Evolutionary conservation across 2,888 invertebrate genomes (phyloP).

Genomic region (Nysson spinosus): DNA sequence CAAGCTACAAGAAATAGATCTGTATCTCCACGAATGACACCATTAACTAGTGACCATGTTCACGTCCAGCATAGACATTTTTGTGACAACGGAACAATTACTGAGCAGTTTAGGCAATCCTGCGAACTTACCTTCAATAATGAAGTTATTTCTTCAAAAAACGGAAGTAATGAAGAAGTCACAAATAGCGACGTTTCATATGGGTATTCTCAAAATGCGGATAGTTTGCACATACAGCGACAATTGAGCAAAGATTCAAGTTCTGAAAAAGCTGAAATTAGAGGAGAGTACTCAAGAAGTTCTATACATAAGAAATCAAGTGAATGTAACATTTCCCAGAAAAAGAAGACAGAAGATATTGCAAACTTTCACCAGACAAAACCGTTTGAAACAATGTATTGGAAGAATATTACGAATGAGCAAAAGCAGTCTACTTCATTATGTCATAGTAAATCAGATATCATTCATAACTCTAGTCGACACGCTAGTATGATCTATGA

Average conservation of each 20-base stretch:
- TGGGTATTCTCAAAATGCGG: conserved; percentile 27
- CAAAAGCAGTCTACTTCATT: conserved; percentile 16
- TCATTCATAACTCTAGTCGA: conserved; percentile 16
- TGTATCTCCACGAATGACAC: conserved; percentile 55
- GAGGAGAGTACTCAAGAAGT: conserved; percentile 29
- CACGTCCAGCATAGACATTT: conserved; percentile 66
- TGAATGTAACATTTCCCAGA: conserved; percentile 29
- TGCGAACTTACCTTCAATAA: conserved; percentile 55
- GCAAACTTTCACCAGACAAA: conserved; percentile 22
- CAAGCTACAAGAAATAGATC: conserved; percentile 65
- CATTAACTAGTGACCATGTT: conserved; percentile 70
- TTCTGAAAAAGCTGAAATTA: conserved; percentile 26
- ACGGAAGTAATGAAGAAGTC: conserved; percentile 60
- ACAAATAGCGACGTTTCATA: conserved; percentile 12
- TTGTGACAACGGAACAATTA: conserved; percentile 30
- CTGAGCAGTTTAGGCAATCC: conserved; percentile 32
- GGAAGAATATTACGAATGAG: conserved; percentile 14
- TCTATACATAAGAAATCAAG: conserved; percentile 31
- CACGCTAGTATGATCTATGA: conserved; percentile 15
- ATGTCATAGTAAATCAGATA: conserved; percentile 28
- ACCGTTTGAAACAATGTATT: conserved; percentile 11
- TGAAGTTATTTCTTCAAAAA: conserved; percentile 63
- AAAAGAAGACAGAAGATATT: conserved; percentile 26
- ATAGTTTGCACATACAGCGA: conserved; percentile 20
- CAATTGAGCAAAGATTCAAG: conserved; percentile 26